Percentiles rank a stretch among this genome's conserved stretches.
phyloP scores from a whole-genome alignment of 2,797 vertebrate species.

The Hemitrygon akajei region DNA sequence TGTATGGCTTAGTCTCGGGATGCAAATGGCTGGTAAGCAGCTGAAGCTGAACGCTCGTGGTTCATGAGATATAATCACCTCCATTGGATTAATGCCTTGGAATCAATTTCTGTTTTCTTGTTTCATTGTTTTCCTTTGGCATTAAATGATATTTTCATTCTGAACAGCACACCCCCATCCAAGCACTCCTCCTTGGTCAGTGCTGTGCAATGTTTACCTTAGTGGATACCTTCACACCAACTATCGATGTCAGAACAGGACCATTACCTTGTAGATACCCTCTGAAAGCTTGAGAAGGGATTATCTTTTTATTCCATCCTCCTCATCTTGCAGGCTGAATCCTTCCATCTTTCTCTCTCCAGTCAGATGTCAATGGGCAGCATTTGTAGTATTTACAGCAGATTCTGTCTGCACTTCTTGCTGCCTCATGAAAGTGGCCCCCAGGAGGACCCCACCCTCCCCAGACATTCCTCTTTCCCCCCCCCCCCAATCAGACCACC shows the following conservation, averaged over 20 bases:
- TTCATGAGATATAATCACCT: slow-evolving; percentile 3
- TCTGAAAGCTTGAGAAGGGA: background rate
- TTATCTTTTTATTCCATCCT: background rate
- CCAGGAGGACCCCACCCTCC: no score
- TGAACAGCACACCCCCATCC: background rate
- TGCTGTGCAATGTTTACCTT: background rate
- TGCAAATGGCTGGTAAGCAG: background rate
- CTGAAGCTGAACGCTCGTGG: background rate
- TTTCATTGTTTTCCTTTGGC: background rate
- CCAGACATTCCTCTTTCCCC: no score
- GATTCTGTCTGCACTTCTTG: no score
- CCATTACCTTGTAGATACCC: background rate
- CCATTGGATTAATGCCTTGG: slow-evolving; percentile 12
- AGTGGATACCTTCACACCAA: background rate
- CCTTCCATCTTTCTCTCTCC: background rate
- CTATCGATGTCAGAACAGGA: background rate
- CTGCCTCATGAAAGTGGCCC: no score
- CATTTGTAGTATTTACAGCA: background rate
- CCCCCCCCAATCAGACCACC: no score
- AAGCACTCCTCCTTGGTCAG: no score
- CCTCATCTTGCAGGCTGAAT: background rate
- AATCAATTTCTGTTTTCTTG: slow-evolving; percentile 15
- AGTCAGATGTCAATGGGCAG: background rate
- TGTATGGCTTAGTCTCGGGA: background rate
- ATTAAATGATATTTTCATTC: background rate